These are phyloP conservation scores for Sardina pilchardus DNA, from an alignment of 2,113 vertebrate species.

Conservation along the genomic window DNA sequence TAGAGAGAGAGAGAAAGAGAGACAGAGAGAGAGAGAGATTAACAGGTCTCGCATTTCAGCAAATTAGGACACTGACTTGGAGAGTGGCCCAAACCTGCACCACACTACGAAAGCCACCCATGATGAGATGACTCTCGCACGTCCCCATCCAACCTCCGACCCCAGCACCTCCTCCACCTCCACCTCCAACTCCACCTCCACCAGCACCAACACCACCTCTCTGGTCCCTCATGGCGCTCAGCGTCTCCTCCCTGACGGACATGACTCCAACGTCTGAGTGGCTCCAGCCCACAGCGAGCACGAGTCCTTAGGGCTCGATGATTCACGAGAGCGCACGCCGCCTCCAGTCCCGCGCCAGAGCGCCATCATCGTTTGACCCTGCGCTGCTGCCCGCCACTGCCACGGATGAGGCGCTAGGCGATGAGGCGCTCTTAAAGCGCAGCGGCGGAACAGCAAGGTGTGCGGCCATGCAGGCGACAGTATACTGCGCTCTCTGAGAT, in stretches of 20 bases:
- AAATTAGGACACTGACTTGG: slow-evolving; percentile 5
- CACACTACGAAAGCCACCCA: background rate
- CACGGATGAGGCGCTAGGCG: background rate
- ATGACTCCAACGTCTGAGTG: background rate
- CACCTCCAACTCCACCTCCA: background rate
- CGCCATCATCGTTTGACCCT: background rate
- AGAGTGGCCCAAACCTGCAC: background rate
- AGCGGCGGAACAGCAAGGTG: background rate
- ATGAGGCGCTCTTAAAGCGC: background rate
- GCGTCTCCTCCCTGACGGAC: background rate
- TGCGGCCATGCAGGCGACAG: background rate
- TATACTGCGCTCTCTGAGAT: background rate
- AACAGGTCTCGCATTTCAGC: background rate
- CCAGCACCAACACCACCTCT: background rate
- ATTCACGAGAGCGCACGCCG: background rate
- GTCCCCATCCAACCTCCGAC: background rate
- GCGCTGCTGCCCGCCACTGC: background rate
- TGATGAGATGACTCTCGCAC: background rate
- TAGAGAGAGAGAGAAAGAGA: background rate
- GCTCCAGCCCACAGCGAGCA: background rate
- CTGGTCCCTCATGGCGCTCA: background rate
- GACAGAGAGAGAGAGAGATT: background rate
- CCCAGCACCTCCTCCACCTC: background rate
- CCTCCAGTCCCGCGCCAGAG: background rate
- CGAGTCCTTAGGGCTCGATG: background rate